Conservation (phyloP, 2,888 invertebrate genomes). For the Automeris io region DNA sequence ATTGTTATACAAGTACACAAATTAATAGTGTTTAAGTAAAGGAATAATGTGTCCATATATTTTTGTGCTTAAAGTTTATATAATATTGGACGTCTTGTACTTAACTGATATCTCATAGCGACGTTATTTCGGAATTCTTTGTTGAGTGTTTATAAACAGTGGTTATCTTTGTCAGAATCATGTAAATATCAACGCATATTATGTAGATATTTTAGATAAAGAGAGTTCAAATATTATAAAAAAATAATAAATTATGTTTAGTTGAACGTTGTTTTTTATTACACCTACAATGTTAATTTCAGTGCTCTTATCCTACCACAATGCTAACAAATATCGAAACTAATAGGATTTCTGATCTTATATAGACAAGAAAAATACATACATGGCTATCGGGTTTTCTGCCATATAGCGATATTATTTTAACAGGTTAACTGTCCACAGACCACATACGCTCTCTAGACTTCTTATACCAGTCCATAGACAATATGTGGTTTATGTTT, state of each 20-base stretch:
- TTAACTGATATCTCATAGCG: constrained; percentile 45
- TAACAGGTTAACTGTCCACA: no score
- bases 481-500: no score
- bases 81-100: constrained; percentile 51
- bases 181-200: constrained; percentile 68
- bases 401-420: no score
- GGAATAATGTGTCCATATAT: constrained; percentile 32
- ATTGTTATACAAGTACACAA: constrained; percentile 16
- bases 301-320: no score
- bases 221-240: constrained; percentile 73
- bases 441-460: no score
- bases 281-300: no score
- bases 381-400: no score
- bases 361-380: no score
- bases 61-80: constrained; percentile 38
- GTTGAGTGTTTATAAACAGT: constrained; percentile 66
- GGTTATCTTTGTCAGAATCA: constrained; percentile 60
- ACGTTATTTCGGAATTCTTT: constrained; percentile 54
- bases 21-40: constrained; percentile 4
- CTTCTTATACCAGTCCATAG: no score
- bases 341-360: no score
- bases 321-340: no score
- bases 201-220: constrained; percentile 73
- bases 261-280: constrained; percentile 47
- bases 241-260: constrained; percentile 73